Evolutionary conservation across 2,797 vertebrate species (phyloP).

Genomic region (Notolepis coatsorum): DNA sequence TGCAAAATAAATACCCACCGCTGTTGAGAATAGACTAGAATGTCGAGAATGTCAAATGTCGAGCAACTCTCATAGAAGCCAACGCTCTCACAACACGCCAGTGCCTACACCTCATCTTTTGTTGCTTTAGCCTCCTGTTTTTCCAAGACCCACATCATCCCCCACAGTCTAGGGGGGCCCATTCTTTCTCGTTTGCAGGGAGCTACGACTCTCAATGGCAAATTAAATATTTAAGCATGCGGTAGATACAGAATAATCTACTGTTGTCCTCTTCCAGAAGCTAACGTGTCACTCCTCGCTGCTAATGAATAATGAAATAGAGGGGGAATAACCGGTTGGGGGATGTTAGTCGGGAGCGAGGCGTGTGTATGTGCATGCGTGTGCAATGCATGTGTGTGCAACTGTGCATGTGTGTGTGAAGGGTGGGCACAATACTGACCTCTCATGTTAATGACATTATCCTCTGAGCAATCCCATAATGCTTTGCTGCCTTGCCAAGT

Average conservation of each 20-base stretch:
- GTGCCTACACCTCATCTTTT: constrained; percentile 15
- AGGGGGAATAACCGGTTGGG: neutral
- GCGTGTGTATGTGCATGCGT: too few relatives aligned
- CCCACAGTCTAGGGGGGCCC: neutral
- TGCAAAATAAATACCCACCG: constrained; percentile 22
- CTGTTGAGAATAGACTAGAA: constrained; percentile 10
- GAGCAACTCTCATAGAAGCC: constrained; percentile 5
- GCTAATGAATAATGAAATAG: constrained; percentile 70
- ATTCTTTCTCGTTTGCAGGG: constrained; percentile 11
- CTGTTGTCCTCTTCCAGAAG: constrained; percentile 66
- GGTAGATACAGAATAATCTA: constrained; percentile 75
- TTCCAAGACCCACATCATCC: constrained; percentile 21
- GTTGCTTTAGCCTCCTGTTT: constrained; percentile 14
- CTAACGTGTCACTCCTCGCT: constrained; percentile 60
- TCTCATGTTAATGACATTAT: constrained; percentile 20
- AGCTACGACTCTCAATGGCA: constrained; percentile 47
- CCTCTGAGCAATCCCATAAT: constrained; percentile 29
- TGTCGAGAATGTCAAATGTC: neutral
- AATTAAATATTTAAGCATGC: constrained; percentile 74
- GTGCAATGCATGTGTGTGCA: neutral
- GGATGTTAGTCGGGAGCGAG: too few relatives aligned
- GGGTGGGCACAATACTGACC: constrained; percentile 5
- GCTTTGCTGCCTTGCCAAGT: neutral
- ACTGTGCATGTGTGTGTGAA: neutral
- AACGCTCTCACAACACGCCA: constrained; percentile 22